phyloP scores from a whole-genome alignment of 2,888 invertebrate species.

The Callimorpha dominula region DNA sequence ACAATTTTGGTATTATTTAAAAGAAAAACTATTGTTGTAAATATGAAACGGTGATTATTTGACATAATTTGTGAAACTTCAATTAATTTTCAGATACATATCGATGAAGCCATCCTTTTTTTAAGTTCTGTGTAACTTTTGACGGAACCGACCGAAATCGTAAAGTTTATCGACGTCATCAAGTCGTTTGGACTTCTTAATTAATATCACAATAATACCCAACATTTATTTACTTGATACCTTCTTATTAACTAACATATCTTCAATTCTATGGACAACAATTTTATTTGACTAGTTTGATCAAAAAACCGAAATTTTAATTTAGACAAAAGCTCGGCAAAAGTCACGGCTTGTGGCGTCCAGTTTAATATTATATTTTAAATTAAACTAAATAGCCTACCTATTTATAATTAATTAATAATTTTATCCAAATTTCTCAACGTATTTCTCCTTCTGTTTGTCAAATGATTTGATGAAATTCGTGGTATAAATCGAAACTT shows the following conservation, averaged over 20 bases:
- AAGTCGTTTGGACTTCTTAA: not conserved
- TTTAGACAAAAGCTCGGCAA: not conserved
- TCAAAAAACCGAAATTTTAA: not conserved
- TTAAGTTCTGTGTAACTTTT: not conserved
- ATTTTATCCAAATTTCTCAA: not conserved
- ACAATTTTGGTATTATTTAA: not conserved
- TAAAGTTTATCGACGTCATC: no score
- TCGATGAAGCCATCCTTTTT: not conserved
- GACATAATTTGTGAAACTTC: not conserved
- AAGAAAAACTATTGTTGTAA: not conserved
- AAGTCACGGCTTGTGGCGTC: no score
- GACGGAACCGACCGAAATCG: not conserved
- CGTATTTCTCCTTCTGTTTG: not conserved
- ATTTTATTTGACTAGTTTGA: not conserved
- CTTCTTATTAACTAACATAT: not conserved
- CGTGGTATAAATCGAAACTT: not conserved
- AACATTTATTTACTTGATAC: not conserved
- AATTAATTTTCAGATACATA: conserved; percentile 5
- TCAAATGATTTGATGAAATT: not conserved
- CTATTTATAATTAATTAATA: not conserved
- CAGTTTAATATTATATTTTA: not conserved
- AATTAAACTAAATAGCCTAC: no score
- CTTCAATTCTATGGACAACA: not conserved
- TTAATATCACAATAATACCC: not conserved
- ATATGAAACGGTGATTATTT: conserved; percentile 1